Evolutionary conservation across 2,113 vertebrate species (phyloP).

Genomic region (Xiphophorus couchianus): DNA sequence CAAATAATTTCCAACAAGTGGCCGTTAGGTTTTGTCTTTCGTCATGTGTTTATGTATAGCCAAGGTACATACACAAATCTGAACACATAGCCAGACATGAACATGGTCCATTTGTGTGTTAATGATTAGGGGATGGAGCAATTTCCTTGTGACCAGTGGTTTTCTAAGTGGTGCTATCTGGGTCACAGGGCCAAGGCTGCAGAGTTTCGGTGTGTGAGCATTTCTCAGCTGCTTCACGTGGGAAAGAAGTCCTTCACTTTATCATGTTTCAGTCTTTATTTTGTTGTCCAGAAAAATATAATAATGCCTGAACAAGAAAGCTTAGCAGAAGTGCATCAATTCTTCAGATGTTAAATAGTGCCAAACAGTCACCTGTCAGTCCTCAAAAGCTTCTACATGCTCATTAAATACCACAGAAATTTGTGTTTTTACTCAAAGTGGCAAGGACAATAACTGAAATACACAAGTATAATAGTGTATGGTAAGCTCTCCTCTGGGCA

Average conservation of each 20-base stretch:
- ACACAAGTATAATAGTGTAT: neutral
- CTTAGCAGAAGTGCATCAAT: neutral
- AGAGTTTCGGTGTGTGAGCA: conserved; percentile 26
- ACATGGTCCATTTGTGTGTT: conserved; percentile 65
- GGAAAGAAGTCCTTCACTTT: conserved; percentile 37
- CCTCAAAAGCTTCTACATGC: neutral
- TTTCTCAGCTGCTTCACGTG: conserved; percentile 23
- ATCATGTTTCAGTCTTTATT: neutral
- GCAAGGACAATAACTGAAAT: neutral
- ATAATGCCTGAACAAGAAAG: neutral
- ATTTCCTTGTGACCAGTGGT: conserved; percentile 61
- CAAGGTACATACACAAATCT: conserved; percentile 37
- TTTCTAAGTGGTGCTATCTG: conserved; percentile 68
- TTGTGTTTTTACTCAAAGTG: neutral
- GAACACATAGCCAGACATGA: conserved; percentile 20
- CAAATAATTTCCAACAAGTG: conserved; percentile 63
- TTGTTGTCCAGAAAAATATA: neutral
- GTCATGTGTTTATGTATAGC: conserved; percentile 42
- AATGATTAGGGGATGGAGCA: conserved; percentile 73
- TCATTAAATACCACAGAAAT: neutral
- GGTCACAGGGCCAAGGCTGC: conserved; percentile 68
- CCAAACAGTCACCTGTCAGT: neutral
- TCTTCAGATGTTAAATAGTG: neutral
- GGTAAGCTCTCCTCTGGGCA: neutral
- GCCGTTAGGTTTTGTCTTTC: conserved; percentile 45